Base-by-base conservation (phyloP, 2,797 vertebrate genomes). In the Glyptemys insculpta region DNA sequence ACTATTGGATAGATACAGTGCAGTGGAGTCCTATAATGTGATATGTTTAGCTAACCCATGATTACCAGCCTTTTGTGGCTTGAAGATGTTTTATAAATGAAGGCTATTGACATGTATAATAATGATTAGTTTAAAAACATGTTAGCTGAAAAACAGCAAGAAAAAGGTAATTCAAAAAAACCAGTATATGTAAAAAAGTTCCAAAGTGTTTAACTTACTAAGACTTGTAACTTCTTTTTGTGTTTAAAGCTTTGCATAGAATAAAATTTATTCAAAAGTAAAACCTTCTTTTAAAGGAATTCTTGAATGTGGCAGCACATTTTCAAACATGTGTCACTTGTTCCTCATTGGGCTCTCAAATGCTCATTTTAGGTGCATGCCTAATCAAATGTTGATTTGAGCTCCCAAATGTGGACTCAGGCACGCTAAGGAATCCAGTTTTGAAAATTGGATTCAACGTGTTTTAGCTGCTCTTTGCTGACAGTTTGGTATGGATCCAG, bases 31-130 rank as follows among this genome's bases (percentile, higher is more conserved):
- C 57, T 79, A 83, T 87, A 89, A 95, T 82, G 79, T 74, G 81
- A 88, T 86, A 92, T 87, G 56, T 82, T 95, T 91, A 88, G 91
- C 82, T 97, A 97, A 97, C 90, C 79, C 84, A 25, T 91, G 79
- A 95, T 96, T 96, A 94, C 87, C 80, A 79, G 80, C 12, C 50
- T 56, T 37, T 82, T 90, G 76, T 83, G 53, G 14, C 92, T 93
- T 15, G 47, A 53, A 90, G 49, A 72, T 85, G 74, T 94, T 96
- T 96, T 87, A 91, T 91, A 91, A 89, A 12, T 74, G 49, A 56
- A 79, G 49, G 29, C 47, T 95, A 49, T 50, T 53, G 50, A 56
- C 56, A 79, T 57, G 47, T 91, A 96, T 94, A 89, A 86, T 87
- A 90, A n/a, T 88, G 62, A 89, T 83, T 89, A 88, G 19, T 2